These are phyloP conservation scores for Macquaria australasica DNA, from an alignment of 2,113 vertebrate species.

Conservation along the genomic window DNA sequence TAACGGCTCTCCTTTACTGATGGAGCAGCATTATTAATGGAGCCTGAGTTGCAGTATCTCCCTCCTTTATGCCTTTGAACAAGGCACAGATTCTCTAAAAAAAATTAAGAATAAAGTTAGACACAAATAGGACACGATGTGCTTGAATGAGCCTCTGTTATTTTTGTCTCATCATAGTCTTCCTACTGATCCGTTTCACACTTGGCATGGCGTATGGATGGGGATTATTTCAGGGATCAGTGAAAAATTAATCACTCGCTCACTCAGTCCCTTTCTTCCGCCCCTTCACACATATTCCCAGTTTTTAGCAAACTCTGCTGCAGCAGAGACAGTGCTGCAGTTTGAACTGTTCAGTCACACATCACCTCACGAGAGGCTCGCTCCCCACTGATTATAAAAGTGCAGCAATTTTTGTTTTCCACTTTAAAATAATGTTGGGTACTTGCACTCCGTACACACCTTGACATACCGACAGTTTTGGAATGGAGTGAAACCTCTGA, in stretches of 20 bases:
- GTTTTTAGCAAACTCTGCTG: not conserved
- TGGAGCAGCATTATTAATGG: not conserved
- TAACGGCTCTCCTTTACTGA: not conserved
- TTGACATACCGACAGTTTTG: constrained; percentile 13
- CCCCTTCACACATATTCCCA: constrained; percentile 15
- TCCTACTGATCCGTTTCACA: constrained; percentile 9
- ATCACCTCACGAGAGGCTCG: not conserved
- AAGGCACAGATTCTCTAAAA: not conserved
- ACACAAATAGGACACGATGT: constrained; percentile 11
- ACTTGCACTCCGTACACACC: not conserved
- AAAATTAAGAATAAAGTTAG: not conserved
- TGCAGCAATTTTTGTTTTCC: not conserved
- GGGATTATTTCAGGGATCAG: constrained; percentile 30
- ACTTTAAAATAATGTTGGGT: constrained; percentile 17
- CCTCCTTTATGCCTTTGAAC: not conserved
- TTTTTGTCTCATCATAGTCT: constrained; percentile 1
- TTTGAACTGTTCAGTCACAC: not conserved
- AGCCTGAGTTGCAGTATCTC: not conserved
- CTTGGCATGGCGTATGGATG: not conserved
- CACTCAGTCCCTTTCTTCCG: constrained; percentile 36
- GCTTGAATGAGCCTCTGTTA: not conserved
- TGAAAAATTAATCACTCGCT: constrained; percentile 43
- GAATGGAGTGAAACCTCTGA: not conserved
- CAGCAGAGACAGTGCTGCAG: not conserved
- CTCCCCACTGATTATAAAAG: constrained; percentile 24